A percentile compares a stretch with the other conserved stretches of the same genome.
Conservation (phyloP, 2,113 vertebrate species). For the Syrrhaptes paradoxus region DNA sequence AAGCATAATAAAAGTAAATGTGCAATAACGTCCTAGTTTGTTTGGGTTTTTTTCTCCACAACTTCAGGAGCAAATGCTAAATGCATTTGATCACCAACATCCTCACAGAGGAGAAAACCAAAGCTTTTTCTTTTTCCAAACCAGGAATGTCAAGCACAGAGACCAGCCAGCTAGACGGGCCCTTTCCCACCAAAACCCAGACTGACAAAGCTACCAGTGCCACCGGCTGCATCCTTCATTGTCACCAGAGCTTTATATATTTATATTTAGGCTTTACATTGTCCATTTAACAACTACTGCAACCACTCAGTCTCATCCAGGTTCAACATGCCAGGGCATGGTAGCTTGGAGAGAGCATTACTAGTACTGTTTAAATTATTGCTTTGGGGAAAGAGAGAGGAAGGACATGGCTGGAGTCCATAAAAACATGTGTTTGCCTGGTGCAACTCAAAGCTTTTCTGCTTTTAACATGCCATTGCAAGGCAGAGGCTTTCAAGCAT, state of each 20-base stretch:
- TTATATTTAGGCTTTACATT: neutral
- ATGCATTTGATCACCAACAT: neutral
- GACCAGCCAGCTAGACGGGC: neutral
- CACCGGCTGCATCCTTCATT: fast-evolving
- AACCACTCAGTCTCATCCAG: neutral
- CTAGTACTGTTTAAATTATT: neutral
- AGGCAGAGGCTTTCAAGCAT: neutral
- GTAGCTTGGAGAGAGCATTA: neutral
- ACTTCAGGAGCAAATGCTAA: neutral
- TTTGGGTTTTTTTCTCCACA: neutral
- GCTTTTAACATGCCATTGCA: neutral
- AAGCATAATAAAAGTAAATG: neutral
- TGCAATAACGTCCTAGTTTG: fast-evolving
- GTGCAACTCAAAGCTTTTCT: neutral
- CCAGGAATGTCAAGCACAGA: fast-evolving
- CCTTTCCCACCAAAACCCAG: neutral
- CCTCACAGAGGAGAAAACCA: neutral
- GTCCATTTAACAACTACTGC: neutral
- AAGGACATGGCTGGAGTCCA: neutral
- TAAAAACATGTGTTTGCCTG: neutral
- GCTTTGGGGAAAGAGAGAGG: neutral
- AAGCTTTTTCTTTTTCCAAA: neutral
- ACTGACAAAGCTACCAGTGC: neutral
- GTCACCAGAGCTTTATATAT: neutral
- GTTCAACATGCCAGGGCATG: fast-evolving